Percentiles rank a stretch among this genome's conserved stretches.
Evolutionary conservation across 92 coral and sea anemone genomes (phyloP).

Genomic region (Actinernus sp.): DNA sequence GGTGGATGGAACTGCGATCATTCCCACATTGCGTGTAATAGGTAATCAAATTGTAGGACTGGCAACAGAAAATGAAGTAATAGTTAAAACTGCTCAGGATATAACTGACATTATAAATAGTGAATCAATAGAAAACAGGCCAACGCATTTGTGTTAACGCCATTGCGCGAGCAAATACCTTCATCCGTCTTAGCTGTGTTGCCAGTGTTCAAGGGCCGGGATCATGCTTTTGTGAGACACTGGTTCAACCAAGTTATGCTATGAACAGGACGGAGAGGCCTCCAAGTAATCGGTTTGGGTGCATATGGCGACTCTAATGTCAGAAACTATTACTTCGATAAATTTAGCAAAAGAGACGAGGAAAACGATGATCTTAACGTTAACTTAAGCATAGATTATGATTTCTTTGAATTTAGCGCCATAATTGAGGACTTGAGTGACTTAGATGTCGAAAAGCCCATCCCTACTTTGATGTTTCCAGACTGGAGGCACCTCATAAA

Average conservation of each 20-base stretch:
- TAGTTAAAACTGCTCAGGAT: conserved; percentile 29
- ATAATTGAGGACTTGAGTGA: neutral
- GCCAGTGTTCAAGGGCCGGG: conserved; percentile 46
- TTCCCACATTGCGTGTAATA: conserved; percentile 21
- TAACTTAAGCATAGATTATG: conserved; percentile 4
- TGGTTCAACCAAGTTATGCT: conserved; percentile 42
- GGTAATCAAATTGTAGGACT: conserved; percentile 27
- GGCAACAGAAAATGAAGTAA: conserved; percentile 39
- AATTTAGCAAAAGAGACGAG: neutral
- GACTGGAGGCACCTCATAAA: conserved; percentile 49
- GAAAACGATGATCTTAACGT: neutral
- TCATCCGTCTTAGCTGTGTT: conserved; percentile 33
- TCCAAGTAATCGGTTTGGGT: conserved; percentile 24
- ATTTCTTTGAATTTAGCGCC: conserved; percentile 12
- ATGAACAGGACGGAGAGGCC: conserved; percentile 27
- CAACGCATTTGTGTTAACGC: conserved; percentile 37
- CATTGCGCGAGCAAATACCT: conserved; percentile 38
- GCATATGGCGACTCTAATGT: conserved; percentile 48
- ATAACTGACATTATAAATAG: conserved; percentile 13
- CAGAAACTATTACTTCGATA: conserved; percentile 7
- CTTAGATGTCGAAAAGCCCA: neutral
- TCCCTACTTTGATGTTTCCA: conserved; percentile 38
- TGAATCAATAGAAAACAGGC: conserved; percentile 37
- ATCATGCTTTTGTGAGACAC: conserved; percentile 20
- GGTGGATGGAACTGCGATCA: conserved; percentile 22